phyloP scores from a whole-genome alignment of 2,797 vertebrate genomes.

The Myripristis murdjan region DNA sequence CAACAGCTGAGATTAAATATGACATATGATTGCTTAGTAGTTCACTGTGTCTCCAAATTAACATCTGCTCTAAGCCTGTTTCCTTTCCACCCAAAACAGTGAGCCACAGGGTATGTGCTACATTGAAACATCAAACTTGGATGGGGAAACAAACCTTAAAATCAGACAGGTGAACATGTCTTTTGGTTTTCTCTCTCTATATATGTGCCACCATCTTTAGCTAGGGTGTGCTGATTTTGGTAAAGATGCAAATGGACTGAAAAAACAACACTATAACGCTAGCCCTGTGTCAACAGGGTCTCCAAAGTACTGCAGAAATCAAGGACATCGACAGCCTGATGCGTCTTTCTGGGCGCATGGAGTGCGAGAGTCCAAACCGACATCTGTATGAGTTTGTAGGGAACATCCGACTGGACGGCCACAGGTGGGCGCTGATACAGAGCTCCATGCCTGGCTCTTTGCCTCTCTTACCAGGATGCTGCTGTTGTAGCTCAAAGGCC shows the following conservation, averaged over 20 bases:
- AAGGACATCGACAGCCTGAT: conserved; percentile 94
- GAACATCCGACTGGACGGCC: conserved; percentile 94
- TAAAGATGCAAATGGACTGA: not conserved
- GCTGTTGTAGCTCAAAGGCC: conserved; percentile 7
- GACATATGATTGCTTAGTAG: not conserved
- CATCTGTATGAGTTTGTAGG: conserved; percentile 99
- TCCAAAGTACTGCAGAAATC: conserved; percentile 92
- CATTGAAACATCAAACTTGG: conserved; percentile 99
- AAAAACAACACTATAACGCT: not conserved
- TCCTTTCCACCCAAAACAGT: conserved; percentile 81
- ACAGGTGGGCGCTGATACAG: conserved; percentile 87
- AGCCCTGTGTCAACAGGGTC: conserved; percentile 85
- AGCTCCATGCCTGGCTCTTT: not conserved
- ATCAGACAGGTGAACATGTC: conserved; percentile 92
- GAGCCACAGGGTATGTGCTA: conserved; percentile 99
- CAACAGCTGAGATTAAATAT: conserved; percentile 5
- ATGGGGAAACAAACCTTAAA: conserved; percentile 99
- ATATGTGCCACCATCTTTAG: not conserved
- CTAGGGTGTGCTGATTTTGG: not conserved
- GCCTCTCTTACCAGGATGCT: not conserved
- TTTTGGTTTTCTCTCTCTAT: not conserved
- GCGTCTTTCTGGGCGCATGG: conserved; percentile 93
- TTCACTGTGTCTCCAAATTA: conserved; percentile 1
- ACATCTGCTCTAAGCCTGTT: conserved; percentile 23
- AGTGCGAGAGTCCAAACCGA: conserved; percentile 97